Conservation (phyloP, 2,888 invertebrate genomes). For the Parnassius smintheus region DNA sequence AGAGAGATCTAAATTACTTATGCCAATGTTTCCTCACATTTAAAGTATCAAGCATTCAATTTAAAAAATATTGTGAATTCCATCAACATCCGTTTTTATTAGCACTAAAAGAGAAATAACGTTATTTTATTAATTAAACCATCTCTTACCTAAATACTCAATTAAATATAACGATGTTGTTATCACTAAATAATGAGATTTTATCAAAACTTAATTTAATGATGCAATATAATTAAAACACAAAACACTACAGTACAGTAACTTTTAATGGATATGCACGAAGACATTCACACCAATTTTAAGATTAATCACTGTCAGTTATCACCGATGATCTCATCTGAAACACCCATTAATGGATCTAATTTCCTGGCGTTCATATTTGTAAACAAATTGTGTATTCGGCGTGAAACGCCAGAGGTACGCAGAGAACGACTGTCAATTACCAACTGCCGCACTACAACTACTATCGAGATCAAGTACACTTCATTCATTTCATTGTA, state of each 20-base stretch:
- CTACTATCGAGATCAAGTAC: neutral
- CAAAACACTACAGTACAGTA: neutral
- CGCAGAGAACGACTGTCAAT: constrained; percentile 29
- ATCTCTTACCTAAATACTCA: constrained; percentile 12
- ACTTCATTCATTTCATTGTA: constrained; percentile 8
- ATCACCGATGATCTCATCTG: constrained; percentile 1
- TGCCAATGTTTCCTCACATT: neutral
- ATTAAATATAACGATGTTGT: neutral
- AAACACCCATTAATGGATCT: constrained; percentile 10
- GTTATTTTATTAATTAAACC: neutral
- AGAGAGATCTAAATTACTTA: neutral
- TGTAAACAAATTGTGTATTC: constrained; percentile 21
- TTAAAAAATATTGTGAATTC: neutral
- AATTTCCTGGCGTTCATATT: constrained; percentile 20
- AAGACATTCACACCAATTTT: neutral
- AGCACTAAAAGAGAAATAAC: neutral
- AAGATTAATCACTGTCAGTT: neutral
- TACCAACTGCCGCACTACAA: constrained; percentile 32
- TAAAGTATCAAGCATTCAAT: neutral
- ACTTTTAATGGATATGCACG: neutral
- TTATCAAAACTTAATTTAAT: constrained; percentile 8
- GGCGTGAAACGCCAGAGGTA: constrained; percentile 9
- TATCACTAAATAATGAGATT: constrained; percentile 11
- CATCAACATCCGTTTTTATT: neutral
- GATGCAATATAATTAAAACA: constrained; percentile 7